Conservation (phyloP, 2,113 vertebrate genomes). For the Marcusenius ussheri region DNA sequence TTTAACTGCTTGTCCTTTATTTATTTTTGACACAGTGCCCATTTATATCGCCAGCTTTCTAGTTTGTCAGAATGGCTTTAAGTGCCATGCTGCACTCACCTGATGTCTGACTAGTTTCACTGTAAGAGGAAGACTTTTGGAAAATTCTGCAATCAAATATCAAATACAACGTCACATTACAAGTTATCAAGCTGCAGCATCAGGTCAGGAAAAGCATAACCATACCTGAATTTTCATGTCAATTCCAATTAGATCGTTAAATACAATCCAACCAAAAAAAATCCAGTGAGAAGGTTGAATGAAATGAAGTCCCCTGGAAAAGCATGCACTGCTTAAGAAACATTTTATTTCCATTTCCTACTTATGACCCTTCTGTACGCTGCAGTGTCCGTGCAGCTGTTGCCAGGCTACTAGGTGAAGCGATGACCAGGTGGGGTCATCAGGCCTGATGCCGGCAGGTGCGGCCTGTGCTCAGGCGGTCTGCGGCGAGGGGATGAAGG, state of each 20-base stretch:
- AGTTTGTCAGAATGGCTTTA: neutral
- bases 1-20: neutral
- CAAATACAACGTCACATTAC: neutral
- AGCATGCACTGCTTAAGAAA: constrained; percentile 1
- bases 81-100: neutral
- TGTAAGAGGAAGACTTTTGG: constrained; percentile 14
- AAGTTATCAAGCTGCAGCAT: neutral
- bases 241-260: neutral
- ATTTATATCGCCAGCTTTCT: neutral
- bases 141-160: neutral
- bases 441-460: constrained; percentile 7
- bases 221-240: neutral
- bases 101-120: neutral
- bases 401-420: constrained; percentile 1
- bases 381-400: neutral
- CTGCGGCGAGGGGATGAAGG: neutral
- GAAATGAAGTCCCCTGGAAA: neutral
- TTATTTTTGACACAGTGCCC: neutral
- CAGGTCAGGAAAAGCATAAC: neutral
- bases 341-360: neutral
- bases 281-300: neutral
- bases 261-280: neutral
- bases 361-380: neutral
- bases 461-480: neutral
- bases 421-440: neutral